Evolutionary conservation across 2,888 invertebrate genomes (phyloP), one percentile per base, ranked within the genome.

Genomic region (Metellina segmentata): DNA sequence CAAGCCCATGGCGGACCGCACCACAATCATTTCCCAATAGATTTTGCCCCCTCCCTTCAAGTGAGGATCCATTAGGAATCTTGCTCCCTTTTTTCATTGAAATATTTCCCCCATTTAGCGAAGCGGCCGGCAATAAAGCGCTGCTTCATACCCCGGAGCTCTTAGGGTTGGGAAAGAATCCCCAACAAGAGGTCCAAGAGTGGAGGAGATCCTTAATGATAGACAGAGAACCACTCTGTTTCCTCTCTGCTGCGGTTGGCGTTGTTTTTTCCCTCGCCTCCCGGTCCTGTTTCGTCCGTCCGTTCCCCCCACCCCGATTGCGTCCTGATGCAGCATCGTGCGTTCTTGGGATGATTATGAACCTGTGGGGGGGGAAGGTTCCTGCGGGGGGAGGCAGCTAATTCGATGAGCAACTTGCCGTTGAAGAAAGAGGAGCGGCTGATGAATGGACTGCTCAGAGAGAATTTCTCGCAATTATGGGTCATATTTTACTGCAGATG

Each of bases 401-500:
- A 88, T 89, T 85, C 88, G 85, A 87, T 78, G 91, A 79, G 82
- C 77, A 82, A 53, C 61, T 88, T 81, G 72, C 81, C 81, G 77
- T 52, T 34, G 61, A 89, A 89, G 83, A 85, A 85, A 75, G 88
- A 53, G 91, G 88, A 89, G 88, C 81, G 89, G 74, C 79, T 88
- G 88, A 88, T 91, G 88, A 89, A 89, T 89, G 91, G 89, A 85
- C 19, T 83, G 83, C 70, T 83, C 53, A 70, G 75, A 71, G 70
- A 88, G 87, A 83, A 88, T 89, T 85, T 89, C 91, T 79, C 85
- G 91, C 91, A 92, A 92, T 92, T 92, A 92, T 92, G 89, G 88
- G 69, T 92, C 89, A 92, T 92, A 92, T 92, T 89, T 92, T 92
- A 92, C 85, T 92, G 85, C 88, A 85, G 91, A 85, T 90, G 89